Percentiles rank a stretch among this genome's conserved stretches.
Evolutionary conservation across 2,888 invertebrate species (phyloP).

Genomic region (Hipparchia semele): DNA sequence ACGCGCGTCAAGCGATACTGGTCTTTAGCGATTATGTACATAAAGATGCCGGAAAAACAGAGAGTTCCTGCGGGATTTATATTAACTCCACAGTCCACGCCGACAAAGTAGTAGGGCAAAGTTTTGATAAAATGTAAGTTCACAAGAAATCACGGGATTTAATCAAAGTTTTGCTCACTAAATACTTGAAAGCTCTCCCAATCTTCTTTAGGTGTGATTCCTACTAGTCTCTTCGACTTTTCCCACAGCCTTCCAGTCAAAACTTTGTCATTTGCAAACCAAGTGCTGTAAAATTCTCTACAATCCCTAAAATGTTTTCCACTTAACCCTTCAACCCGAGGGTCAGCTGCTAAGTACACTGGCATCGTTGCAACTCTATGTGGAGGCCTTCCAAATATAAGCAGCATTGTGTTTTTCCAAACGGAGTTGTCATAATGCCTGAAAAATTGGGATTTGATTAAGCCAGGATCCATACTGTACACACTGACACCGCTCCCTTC

Average conservation of each 20-base stretch:
- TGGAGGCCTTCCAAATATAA: slow-evolving; percentile 53
- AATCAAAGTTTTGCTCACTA: background rate
- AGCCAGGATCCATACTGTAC: slow-evolving; percentile 92
- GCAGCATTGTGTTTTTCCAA: slow-evolving; percentile 48
- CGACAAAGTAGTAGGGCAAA: no score
- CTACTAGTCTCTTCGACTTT: slow-evolving; percentile 57
- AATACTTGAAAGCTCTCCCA: slow-evolving; percentile 52
- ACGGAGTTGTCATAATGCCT: slow-evolving; percentile 66
- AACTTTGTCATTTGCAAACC: slow-evolving; percentile 64
- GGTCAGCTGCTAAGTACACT: slow-evolving; percentile 61
- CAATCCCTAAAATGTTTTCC: slow-evolving; percentile 68
- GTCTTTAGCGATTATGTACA: no score
- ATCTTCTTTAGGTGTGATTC: slow-evolving; percentile 56
- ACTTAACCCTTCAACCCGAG: slow-evolving; percentile 53
- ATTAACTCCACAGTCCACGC: no score
- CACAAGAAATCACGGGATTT: background rate
- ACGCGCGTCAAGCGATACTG: no score
- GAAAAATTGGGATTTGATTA: slow-evolving; percentile 90
- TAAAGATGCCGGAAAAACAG: no score
- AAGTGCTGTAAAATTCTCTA: slow-evolving; percentile 61
- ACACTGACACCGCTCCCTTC: slow-evolving; percentile 84
- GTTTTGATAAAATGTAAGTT: background rate
- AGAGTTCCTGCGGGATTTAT: no score
- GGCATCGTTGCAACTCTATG: slow-evolving; percentile 58
- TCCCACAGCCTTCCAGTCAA: slow-evolving; percentile 57